Evolutionary conservation across 2,888 invertebrate species (phyloP).

Genomic region (Ceriagrion tenellum): DNA sequence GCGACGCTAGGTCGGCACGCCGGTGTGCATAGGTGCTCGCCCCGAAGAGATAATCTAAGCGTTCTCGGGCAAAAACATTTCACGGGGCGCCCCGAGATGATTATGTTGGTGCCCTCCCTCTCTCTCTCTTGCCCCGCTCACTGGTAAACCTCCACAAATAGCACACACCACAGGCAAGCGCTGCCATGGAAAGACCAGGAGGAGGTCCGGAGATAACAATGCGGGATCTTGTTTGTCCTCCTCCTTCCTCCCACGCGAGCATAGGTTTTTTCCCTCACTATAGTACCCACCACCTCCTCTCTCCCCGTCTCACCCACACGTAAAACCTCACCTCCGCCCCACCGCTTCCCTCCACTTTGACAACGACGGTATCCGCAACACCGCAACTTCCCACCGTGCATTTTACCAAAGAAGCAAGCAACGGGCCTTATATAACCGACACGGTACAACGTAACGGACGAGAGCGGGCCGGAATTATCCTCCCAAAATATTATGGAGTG

Average conservation of each 20-base stretch:
- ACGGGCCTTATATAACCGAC: neutral
- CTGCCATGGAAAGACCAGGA: neutral
- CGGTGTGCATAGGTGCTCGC: neutral
- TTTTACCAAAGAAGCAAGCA: neutral
- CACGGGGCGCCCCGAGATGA: constrained; percentile 17
- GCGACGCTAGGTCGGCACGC: neutral
- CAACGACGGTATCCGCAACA: neutral
- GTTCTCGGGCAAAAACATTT: constrained; percentile 32
- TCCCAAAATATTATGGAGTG: neutral
- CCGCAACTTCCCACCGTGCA: neutral
- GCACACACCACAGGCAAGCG: neutral
- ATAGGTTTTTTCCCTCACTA: neutral
- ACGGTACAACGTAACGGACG: neutral
- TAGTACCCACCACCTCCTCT: neutral
- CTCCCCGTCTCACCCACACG: neutral
- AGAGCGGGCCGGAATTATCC: neutral
- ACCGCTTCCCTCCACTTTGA: neutral
- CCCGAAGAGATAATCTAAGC: constrained; percentile 27
- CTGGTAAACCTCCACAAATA: neutral
- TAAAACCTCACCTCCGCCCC: too few species aligned
- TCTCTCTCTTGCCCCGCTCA: neutral
- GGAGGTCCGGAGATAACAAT: neutral
- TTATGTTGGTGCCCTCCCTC: neutral
- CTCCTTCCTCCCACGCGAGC: neutral
- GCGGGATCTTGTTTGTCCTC: neutral